phyloP scores from a whole-genome alignment of 2,113 vertebrate species.

The Oncorhynchus masou region DNA sequence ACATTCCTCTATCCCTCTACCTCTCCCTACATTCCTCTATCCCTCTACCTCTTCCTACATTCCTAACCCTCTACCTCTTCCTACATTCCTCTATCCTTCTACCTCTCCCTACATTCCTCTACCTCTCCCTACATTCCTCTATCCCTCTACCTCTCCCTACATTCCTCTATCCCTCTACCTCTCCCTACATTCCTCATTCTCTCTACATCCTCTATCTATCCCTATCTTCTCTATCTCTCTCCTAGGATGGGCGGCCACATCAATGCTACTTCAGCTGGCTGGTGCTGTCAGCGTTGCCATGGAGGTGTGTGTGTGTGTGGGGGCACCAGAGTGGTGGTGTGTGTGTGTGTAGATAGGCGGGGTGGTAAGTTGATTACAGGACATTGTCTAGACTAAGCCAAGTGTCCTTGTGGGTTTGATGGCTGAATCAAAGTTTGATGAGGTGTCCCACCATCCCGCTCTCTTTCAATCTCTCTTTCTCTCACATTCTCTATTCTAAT shows the following conservation, averaged over 20 bases:
- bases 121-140: background rate
- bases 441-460: background rate
- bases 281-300: conserved; percentile 55
- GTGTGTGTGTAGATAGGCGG: conserved; percentile 44
- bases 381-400: conserved; percentile 57
- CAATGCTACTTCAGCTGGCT: conserved; percentile 45
- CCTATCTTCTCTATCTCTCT: background rate
- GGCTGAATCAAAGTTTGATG: conserved; percentile 11
- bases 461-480: background rate
- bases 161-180: background rate
- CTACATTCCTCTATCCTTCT: background rate
- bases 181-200: too few species aligned
- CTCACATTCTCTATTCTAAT: background rate
- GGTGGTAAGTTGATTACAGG: conserved; percentile 60
- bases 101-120: too few species aligned
- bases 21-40: background rate
- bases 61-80: too few species aligned
- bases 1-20: background rate
- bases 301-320: conserved; percentile 28
- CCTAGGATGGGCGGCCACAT: conserved; percentile 45
- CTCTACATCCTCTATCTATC: too few species aligned
- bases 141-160: background rate
- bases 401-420: conserved; percentile 52
- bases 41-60: too few species aligned
- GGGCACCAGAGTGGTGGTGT: conserved; percentile 6